phyloP scores from a whole-genome alignment of 2,888 invertebrate species.

The Drosophila greeni region DNA sequence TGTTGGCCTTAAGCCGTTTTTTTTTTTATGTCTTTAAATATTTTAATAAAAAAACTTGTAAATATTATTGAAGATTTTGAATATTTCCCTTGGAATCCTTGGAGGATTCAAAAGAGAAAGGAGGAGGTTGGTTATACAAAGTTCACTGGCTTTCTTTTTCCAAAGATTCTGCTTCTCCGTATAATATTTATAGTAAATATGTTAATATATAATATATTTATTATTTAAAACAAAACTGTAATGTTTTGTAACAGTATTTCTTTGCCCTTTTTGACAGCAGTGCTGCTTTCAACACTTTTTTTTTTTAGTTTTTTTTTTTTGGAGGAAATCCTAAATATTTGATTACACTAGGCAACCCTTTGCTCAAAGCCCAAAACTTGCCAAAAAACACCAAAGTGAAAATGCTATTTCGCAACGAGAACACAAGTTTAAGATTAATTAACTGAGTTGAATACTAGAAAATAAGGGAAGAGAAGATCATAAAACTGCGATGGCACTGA shows the following conservation, averaged over 20 bases:
- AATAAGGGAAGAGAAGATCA: not conserved
- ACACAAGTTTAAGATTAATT: not conserved
- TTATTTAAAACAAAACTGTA: too few species aligned
- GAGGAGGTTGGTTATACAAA: not conserved
- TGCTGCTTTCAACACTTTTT: constrained; percentile 2
- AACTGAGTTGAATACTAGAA: not conserved
- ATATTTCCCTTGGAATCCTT: not conserved
- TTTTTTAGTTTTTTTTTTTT: not conserved
- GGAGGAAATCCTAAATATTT: constrained; percentile 1
- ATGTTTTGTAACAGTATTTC: too few species aligned
- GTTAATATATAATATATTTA: too few species aligned
- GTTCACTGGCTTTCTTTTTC: not conserved
- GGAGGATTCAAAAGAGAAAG: too few species aligned
- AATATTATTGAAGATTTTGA: not conserved
- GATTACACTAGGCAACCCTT: constrained; percentile 2
- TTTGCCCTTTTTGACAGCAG: not conserved
- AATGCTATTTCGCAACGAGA: not conserved
- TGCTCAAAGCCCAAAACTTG: not conserved
- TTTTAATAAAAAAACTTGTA: not conserved
- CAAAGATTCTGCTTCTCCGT: not conserved
- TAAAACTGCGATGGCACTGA: constrained; percentile 65
- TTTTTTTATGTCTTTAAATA: not conserved
- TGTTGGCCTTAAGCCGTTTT: not conserved
- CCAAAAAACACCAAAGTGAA: not conserved
- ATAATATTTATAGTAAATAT: not conserved